Conservation (phyloP, 2,113 vertebrate species). For the Trichechus manatus region DNA sequence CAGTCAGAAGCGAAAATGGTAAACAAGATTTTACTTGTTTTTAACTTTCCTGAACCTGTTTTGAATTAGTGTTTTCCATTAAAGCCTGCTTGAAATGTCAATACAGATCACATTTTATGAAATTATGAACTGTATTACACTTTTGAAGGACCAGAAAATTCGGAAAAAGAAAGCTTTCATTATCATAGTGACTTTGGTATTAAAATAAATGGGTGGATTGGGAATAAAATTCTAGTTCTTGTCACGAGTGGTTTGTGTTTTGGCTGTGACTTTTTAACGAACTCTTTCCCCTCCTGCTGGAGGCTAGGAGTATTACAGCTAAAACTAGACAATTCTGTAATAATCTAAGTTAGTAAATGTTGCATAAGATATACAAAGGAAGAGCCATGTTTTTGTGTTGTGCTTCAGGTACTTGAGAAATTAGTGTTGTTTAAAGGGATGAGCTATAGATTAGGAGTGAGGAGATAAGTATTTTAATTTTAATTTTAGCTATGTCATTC, state of each 20-base stretch:
- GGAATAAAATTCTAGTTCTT: slow-evolving; percentile 16
- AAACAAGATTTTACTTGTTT: slow-evolving; percentile 84
- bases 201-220: slow-evolving; percentile 30
- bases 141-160: slow-evolving; percentile 15
- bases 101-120: slow-evolving; percentile 56
- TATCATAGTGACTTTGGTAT: slow-evolving; percentile 24
- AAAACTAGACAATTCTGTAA: background rate
- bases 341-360: slow-evolving; percentile 15
- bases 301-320: slow-evolving; percentile 45
- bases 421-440: background rate
- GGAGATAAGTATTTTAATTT: slow-evolving; percentile 42
- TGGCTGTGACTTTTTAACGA: slow-evolving; percentile 37
- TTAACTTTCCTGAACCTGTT: slow-evolving; percentile 47
- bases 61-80: slow-evolving; percentile 24
- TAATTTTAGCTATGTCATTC: slow-evolving; percentile 10
- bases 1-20: slow-evolving; percentile 99
- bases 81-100: background rate
- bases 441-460: background rate
- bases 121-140: background rate
- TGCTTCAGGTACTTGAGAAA: slow-evolving; percentile 35
- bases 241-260: background rate
- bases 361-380: background rate
- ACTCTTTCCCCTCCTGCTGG: slow-evolving; percentile 61
- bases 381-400: background rate
- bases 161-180: background rate